These are phyloP conservation scores for Chlamydotis undulata DNA, from an alignment of 2,113 vertebrate genomes.

Conservation along the genomic window DNA sequence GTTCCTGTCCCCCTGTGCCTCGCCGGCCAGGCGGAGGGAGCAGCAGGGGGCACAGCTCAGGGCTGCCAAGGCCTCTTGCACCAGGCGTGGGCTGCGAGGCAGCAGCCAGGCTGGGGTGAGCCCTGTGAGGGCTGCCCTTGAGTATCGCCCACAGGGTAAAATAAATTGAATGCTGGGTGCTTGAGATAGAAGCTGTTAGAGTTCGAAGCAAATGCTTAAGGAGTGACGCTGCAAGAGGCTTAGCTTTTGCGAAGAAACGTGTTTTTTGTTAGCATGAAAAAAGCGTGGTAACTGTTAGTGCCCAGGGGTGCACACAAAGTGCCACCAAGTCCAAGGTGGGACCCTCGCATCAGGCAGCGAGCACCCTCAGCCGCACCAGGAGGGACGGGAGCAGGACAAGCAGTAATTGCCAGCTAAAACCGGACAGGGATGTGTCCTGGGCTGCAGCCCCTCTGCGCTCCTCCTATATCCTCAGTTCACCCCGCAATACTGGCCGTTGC, in stretches of 20 bases:
- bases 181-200: neutral
- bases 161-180: neutral
- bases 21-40: fast-evolving
- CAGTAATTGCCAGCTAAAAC: fast-evolving
- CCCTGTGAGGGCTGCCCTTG: neutral
- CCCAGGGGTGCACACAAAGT: neutral
- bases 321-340: fast-evolving
- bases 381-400: fast-evolving
- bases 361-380: fast-evolving
- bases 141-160: fast-evolving
- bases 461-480: neutral
- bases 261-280: fast-evolving
- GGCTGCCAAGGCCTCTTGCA: neutral
- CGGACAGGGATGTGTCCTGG: neutral
- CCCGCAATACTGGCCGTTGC: neutral
- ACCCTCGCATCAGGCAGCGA: fast-evolving
- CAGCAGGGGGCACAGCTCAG: fast-evolving
- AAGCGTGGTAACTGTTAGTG: fast-evolving
- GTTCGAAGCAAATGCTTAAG: neutral
- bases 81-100: neutral
- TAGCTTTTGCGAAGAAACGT: neutral
- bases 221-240: neutral
- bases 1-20: neutral
- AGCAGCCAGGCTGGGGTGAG: fast-evolving
- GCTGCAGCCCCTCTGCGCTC: neutral